Conservation (phyloP, 2,797 vertebrate genomes). For the Cossypha polioptera region DNA sequence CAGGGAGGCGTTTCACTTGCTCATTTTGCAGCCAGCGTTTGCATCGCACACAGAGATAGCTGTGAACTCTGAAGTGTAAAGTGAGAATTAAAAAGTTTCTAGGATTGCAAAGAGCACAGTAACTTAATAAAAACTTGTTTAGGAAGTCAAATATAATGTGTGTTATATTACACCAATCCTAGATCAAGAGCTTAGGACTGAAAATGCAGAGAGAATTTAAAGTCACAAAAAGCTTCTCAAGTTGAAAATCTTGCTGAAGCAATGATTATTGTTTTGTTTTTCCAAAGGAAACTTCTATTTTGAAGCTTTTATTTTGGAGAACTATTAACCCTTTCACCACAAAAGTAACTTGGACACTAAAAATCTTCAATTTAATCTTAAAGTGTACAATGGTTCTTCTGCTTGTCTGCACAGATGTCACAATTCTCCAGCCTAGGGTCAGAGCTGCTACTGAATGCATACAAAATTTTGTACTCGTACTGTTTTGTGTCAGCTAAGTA, state of each 20-base stretch:
- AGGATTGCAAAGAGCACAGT: background rate
- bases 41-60: background rate
- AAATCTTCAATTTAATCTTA: background rate
- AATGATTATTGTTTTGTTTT: background rate
- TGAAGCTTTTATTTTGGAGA: background rate
- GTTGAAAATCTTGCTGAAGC: background rate
- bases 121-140: constrained; percentile 5
- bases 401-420: background rate
- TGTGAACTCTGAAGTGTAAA: constrained; percentile 11
- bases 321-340: background rate
- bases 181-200: background rate
- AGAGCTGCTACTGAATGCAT: background rate
- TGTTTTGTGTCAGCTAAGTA: background rate
- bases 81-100: constrained; percentile 4
- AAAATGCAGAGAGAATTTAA: background rate
- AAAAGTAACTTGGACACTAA: background rate
- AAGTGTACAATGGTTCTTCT: background rate
- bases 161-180: background rate
- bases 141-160: constrained; percentile 6
- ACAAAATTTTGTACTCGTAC: background rate
- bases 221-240: background rate
- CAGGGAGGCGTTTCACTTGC: constrained; percentile 7
- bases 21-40: background rate
- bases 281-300: background rate
- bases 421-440: background rate